phyloP scores from a whole-genome alignment of 1,140 invertebrate genomes.

The Conus betulinus region DNA sequence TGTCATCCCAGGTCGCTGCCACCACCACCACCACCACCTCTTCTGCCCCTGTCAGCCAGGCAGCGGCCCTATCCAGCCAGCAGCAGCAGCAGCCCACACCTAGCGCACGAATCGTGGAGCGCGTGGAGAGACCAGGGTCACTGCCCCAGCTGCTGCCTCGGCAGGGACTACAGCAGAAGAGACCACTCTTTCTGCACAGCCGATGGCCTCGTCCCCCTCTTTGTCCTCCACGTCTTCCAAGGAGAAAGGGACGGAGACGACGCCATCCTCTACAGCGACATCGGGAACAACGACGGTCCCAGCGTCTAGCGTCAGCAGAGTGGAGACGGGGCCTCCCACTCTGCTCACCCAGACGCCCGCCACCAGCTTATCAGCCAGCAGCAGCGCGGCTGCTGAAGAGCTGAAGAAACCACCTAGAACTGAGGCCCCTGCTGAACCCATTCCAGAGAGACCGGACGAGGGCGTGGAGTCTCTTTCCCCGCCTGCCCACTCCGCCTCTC shows the following conservation, averaged over 20 bases:
- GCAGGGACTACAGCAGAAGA: not conserved
- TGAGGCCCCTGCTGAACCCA: constrained; percentile 45
- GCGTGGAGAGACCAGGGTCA: not conserved
- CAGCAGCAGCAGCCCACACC: not conserved
- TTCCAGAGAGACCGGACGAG: constrained; percentile 44
- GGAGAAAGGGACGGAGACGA: not conserved
- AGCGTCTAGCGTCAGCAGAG: constrained; percentile 35
- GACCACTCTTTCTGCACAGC: not conserved
- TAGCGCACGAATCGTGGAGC: not conserved
- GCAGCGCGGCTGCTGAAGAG: constrained; percentile 25
- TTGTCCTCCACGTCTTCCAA: not conserved
- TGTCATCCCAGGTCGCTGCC: constrained; percentile 1
- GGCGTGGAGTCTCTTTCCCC: not conserved
- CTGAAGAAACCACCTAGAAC: constrained; percentile 14
- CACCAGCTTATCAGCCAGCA: constrained; percentile 40
- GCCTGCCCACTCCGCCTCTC: constrained; percentile 29
- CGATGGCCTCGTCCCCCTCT: not conserved
- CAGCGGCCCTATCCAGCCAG: not conserved
- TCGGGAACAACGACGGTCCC: not conserved
- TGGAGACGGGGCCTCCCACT: constrained; percentile 54
- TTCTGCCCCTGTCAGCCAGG: not conserved
- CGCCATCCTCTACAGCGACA: not conserved
- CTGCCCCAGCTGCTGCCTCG: not conserved
- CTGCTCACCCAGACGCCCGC: constrained; percentile 33
- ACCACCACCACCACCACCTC: not conserved